Base-by-base conservation (phyloP, 1,140 invertebrate species). In the Nomia melanderi region DNA sequence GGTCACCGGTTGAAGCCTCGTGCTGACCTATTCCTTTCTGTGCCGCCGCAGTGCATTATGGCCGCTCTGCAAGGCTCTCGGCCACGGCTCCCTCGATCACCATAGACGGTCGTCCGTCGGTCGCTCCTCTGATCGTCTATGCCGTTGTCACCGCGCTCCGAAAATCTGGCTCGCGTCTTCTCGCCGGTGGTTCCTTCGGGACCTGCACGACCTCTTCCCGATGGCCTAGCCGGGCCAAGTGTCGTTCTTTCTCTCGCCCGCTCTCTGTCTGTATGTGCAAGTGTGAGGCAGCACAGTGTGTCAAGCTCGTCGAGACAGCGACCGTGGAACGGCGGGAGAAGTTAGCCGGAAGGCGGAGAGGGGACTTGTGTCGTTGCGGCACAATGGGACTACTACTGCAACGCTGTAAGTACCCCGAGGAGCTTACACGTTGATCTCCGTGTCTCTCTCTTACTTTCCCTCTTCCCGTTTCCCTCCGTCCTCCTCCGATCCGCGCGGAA, bases 11-110 rank as follows among this genome's bases (percentile, higher is more conserved):
- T 80, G 79, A 90, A 85, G 87, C 86, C 86, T 90, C 87, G 86
- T 88, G 90, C 88, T 90, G 91, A 91, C 90, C 91, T 91, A 91
- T 92, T 91, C 90, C 88, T 90, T 90, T 90, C 87, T 87, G 88
- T 87, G 84, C 77, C 85, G 82, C 41, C 59, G 86, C 90, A 91
- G 91, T 92, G 87, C 88, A 91, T 92, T 91, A 91, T 92, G 88
- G 89, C 89, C 85, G 87, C 88, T 91, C 87, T 83, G 79, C 82
- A 82, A 79, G 79, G 53, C 81, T 84, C 83, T 81, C 60, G 64
- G 78, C 73, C 63, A 59, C 71, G 47, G 44, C 59, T 83, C 44
- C 39, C 77, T 27, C 70, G 72, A 59, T 80, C 64, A 65, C 71
- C 72, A 50, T 69, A 77, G 77, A 83, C 78, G 73, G 73, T 70